Evolutionary conservation across 1,140 invertebrate genomes (phyloP).

Genomic region (Dendroctonus valens): DNA sequence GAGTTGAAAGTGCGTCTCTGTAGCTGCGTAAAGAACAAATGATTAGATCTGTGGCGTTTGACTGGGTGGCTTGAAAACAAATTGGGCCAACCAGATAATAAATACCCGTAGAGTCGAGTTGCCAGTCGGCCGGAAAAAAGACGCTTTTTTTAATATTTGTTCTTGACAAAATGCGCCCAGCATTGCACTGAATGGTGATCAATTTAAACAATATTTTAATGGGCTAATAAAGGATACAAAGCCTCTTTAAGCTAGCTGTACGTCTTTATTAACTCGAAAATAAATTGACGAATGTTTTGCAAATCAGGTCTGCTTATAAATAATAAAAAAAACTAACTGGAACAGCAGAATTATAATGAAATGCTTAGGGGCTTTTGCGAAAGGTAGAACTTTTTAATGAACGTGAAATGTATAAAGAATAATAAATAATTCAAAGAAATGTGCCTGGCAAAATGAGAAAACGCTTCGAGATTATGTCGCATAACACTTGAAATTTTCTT

Average conservation of each 20-base stretch:
- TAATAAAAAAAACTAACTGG: slow-evolving; percentile 8
- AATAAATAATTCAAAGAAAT: slow-evolving; percentile 12
- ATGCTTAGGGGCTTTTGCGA: slow-evolving; percentile 1
- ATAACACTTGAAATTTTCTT: background rate
- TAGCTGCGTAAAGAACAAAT: too few relatives aligned
- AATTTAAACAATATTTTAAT: background rate
- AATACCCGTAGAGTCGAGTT: background rate
- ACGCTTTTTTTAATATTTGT: too few relatives aligned
- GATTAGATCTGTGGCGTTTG: too few relatives aligned
- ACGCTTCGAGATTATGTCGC: background rate
- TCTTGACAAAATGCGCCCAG: too few relatives aligned
- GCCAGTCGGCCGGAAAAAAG: too few relatives aligned
- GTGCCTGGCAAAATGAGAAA: background rate
- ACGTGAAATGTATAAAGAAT: slow-evolving; percentile 8
- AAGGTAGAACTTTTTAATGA: slow-evolving; percentile 11
- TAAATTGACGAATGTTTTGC: too few relatives aligned
- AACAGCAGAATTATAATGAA: slow-evolving; percentile 11
- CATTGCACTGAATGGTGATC: too few relatives aligned
- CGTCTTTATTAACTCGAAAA: slow-evolving; percentile 17
- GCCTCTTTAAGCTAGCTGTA: slow-evolving; percentile 5
- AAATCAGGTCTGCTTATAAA: background rate
- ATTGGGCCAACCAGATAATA: too few relatives aligned
- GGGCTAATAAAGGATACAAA: slow-evolving; percentile 16
- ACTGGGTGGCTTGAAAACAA: too few relatives aligned
- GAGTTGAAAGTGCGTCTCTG: too few relatives aligned